phyloP scores from a whole-genome alignment of 2,888 invertebrate genomes.

The Elysia crispata region DNA sequence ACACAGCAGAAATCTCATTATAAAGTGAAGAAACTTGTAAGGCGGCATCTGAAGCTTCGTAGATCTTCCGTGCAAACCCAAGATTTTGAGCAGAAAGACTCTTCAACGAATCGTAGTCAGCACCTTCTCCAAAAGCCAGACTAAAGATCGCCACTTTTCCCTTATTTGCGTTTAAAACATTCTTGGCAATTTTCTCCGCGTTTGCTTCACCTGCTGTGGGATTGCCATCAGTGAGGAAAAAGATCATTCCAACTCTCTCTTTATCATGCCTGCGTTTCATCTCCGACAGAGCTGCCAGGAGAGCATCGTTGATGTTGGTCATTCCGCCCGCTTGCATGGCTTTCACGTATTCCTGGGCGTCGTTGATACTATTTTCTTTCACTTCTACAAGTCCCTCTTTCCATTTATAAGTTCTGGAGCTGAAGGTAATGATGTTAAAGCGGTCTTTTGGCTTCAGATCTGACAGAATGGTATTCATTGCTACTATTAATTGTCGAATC shows the following conservation, averaged over 20 bases:
- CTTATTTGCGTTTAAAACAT: constrained; percentile 57
- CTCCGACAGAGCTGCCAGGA: constrained; percentile 58
- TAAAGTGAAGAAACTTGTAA: constrained; percentile 83
- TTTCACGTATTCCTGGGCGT: constrained; percentile 57
- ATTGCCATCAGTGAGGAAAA: constrained; percentile 79
- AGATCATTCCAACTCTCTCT: constrained; percentile 65
- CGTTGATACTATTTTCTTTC: constrained; percentile 49
- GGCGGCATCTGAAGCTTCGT: constrained; percentile 85
- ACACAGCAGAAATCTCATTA: constrained; percentile 84
- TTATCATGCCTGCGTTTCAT: constrained; percentile 50
- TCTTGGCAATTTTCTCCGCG: constrained; percentile 66
- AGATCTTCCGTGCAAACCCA: constrained; percentile 86
- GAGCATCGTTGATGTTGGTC: constrained; percentile 64
- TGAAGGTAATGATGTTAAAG: constrained; percentile 67
- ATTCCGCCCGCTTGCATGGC: constrained; percentile 58
- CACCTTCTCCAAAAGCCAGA: constrained; percentile 85
- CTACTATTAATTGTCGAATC: constrained; percentile 81
- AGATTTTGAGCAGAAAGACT: constrained; percentile 84
- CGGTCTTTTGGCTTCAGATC: constrained; percentile 64
- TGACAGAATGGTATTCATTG: constrained; percentile 63
- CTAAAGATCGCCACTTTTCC: constrained; percentile 80
- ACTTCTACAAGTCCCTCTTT: constrained; percentile 54
- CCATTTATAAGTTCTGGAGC: constrained; percentile 57
- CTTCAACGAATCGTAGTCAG: constrained; percentile 84
- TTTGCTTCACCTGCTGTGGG: constrained; percentile 76